A percentile compares a stretch with the other conserved stretches of the same genome.
phyloP scores from a whole-genome alignment of 2,888 invertebrate genomes.

The Morpho helenor region DNA sequence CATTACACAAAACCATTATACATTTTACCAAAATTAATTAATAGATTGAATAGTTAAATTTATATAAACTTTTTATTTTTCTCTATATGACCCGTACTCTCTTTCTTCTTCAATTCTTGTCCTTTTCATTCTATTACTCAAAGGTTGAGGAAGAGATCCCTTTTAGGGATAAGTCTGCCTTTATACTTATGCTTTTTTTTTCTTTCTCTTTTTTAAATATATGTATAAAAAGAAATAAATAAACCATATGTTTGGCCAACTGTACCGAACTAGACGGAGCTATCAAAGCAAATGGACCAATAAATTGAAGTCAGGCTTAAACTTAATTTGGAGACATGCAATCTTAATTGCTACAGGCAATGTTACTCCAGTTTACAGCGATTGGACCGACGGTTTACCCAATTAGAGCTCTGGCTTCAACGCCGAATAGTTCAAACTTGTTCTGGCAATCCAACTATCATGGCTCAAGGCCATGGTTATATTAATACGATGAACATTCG shows the following conservation, averaged over 20 bases:
- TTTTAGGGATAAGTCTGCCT: too few relatives aligned
- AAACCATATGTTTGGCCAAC: constrained; percentile 2
- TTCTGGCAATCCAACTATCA: constrained; percentile 8
- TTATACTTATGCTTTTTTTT: too few relatives aligned
- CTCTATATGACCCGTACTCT: too few relatives aligned
- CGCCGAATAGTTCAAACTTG: constrained; percentile 29
- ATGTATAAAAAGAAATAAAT: too few relatives aligned
- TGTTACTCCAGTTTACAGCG: constrained; percentile 35
- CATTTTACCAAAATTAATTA: too few relatives aligned
- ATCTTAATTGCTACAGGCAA: constrained; percentile 62
- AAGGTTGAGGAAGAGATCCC: too few relatives aligned
- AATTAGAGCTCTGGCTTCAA: constrained; percentile 28
- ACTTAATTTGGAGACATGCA: constrained; percentile 63
- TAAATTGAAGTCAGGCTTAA: constrained; percentile 54
- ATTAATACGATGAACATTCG: background rate
- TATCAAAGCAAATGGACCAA: constrained; percentile 40
- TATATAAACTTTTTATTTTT: too few relatives aligned
- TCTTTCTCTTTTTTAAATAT: too few relatives aligned
- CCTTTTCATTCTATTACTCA: too few relatives aligned
- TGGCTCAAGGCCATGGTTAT: background rate
- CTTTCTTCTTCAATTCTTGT: too few relatives aligned
- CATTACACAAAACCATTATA: background rate
- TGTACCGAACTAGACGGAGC: constrained; percentile 16
- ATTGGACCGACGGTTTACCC: constrained; percentile 15
- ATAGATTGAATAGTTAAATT: too few relatives aligned